Evolutionary conservation across 1,140 invertebrate species (phyloP), one percentile per base, ranked within the genome.

Genomic region (Mesaphorura yosii): DNA sequence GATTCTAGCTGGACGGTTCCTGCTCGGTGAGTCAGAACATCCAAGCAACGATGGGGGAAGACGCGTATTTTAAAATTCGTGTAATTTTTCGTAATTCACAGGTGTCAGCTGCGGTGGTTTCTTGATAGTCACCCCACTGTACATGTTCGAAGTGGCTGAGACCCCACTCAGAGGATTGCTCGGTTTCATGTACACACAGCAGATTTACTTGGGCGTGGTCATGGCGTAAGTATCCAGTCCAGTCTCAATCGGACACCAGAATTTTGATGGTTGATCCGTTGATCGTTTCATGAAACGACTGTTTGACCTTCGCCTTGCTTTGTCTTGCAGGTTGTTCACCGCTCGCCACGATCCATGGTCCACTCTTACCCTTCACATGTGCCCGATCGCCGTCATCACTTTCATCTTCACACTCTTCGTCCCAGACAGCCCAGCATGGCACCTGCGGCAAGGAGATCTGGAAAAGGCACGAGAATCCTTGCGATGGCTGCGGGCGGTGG

Each of bases 371-470:
- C 10, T 10, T 10, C 10, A 34, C 10, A n/a, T n/a, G n/a, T 10
- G 10, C 10, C 31, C 31, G 10, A 34, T 34, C n/a, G 10, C 31
- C 10, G n/a, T 34, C n/a, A n/a, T 34, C n/a, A 10, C n/a, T 34
- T 10, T 34, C 22, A 48, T 76, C 1, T 49, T 53, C 25, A 74
- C 74, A 52, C 71, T 77, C 39, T 47, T 29, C 22, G 73, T 82
- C 26, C 82, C 82, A 0, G 82, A 86, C 65, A 81, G 79, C 55
- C 83, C 83, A 1, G 76, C 75, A 2, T 85, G 81, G 81, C 68
- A 84, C 6, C 70, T 80, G 0, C 71, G 77, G 25, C 72, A 75
- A 42, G 75, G 75, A 6, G 72, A 74, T 37, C 72, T 75, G 29
- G 74, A 78, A 10, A 71, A 77, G 3, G 82, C 82, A 0, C 74